phyloP scores from a whole-genome alignment of 2,888 invertebrate species.

The Trachelus troglodyta region DNA sequence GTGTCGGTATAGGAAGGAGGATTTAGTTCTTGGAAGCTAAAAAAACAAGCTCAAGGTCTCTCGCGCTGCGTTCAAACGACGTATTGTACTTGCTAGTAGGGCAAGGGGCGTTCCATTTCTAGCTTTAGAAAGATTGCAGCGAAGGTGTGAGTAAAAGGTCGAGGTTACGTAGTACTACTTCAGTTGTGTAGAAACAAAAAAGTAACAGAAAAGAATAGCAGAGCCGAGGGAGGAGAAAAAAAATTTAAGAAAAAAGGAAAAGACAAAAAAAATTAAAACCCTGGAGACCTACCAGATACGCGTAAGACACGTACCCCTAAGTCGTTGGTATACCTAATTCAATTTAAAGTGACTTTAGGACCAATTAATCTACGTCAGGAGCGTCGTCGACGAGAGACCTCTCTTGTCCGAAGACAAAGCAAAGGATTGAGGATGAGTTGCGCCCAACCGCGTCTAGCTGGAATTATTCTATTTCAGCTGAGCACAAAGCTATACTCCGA shows the following conservation, averaged over 20 bases:
- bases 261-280: background rate
- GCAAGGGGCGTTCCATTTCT: background rate
- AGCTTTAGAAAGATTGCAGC: background rate
- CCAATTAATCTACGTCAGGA: background rate
- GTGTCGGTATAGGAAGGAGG: background rate
- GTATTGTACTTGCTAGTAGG: background rate
- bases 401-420: background rate
- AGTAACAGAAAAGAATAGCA: background rate
- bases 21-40: background rate
- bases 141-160: background rate
- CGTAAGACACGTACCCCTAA: background rate
- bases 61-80: background rate
- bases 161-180: background rate
- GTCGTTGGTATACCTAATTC: background rate
- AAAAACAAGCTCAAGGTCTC: background rate
- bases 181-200: background rate
- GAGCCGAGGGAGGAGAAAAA: too few relatives aligned
- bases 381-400: background rate
- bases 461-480: conserved; percentile 18
- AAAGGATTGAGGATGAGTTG: background rate
- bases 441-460: background rate
- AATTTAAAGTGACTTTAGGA: background rate
- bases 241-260: too few relatives aligned
- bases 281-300: background rate
- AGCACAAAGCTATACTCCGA: conserved; percentile 1